Evolutionary conservation across 1,140 invertebrate species (phyloP).

Genomic region (Ceratina australensis): DNA sequence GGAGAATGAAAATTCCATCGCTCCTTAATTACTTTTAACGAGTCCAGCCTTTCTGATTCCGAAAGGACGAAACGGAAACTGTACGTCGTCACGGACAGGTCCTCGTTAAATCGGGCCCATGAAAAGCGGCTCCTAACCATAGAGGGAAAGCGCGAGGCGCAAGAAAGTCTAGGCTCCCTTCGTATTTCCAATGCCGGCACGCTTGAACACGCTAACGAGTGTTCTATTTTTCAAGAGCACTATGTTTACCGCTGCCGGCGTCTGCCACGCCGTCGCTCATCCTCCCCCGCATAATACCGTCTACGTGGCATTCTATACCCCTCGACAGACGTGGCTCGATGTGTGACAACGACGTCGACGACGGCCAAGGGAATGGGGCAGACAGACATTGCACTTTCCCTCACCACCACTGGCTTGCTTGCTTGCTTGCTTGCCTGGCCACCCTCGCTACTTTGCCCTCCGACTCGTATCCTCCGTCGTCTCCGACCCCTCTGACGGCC

Average conservation of each 20-base stretch:
- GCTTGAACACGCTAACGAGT: conserved; percentile 55
- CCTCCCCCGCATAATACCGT: conserved; percentile 4
- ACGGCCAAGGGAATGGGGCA: conserved; percentile 23
- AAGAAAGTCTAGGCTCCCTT: conserved; percentile 19
- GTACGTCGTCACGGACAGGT: conserved; percentile 2
- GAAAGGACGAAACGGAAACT: conserved; percentile 4
- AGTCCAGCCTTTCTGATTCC: not conserved
- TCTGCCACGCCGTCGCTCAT: conserved; percentile 13
- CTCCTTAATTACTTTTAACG: conserved; percentile 34
- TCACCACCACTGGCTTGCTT: not conserved
- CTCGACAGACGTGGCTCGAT: conserved; percentile 13
- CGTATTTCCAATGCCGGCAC: conserved; percentile 2
- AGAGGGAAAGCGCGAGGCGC: not conserved
- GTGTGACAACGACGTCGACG: conserved; percentile 17
- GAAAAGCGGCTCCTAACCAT: conserved; percentile 2
- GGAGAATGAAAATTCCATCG: too few species aligned
- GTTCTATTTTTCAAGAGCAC: conserved; percentile 61
- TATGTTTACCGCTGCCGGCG: conserved; percentile 54
- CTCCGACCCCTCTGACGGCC: conserved; percentile 26
- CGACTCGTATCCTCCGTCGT: conserved; percentile 36
- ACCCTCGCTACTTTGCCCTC: conserved; percentile 42
- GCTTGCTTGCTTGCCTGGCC: not conserved
- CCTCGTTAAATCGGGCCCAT: conserved; percentile 39
- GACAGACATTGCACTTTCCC: conserved; percentile 62
- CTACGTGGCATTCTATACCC: conserved; percentile 7